Evolutionary conservation across 2,888 invertebrate genomes (phyloP).

Genomic region (Parasteatoda lunata): DNA sequence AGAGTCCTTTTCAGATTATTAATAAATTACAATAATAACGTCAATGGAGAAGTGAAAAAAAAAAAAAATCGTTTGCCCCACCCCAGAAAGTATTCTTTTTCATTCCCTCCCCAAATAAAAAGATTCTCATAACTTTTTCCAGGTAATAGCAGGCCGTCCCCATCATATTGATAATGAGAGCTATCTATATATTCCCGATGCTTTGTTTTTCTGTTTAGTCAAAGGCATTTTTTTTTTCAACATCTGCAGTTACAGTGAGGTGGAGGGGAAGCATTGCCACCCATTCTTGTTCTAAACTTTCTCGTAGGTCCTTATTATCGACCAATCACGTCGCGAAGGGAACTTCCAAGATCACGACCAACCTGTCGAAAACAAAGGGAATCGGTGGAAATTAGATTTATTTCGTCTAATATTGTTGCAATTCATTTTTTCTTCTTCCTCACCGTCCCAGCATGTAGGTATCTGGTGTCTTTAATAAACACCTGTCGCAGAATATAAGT

Average conservation of each 20-base stretch:
- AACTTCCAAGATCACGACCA: conserved; percentile 42
- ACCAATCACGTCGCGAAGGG: conserved; percentile 42
- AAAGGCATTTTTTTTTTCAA: conserved; percentile 23
- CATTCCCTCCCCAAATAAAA: background rate
- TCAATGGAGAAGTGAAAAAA: conserved; percentile 26
- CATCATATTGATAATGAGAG: conserved; percentile 9
- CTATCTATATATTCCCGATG: conserved; percentile 7
- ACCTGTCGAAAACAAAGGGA: conserved; percentile 33
- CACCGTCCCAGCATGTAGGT: background rate
- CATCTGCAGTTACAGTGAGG: conserved; percentile 43
- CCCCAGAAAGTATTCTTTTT: background rate
- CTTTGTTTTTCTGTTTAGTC: conserved; percentile 38
- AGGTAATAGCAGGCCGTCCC: conserved; percentile 50
- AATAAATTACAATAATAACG: conserved; percentile 62
- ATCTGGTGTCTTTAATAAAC: conserved; percentile 60
- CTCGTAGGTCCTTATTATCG: conserved; percentile 33
- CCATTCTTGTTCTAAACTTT: background rate
- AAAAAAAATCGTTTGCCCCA: conserved; percentile 8
- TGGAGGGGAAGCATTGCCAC: background rate
- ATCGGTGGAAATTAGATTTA: conserved; percentile 22
- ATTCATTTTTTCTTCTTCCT: conserved; percentile 14
- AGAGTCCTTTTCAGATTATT: conserved; percentile 50
- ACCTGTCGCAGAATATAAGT: conserved; percentile 47
- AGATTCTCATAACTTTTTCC: conserved; percentile 39
- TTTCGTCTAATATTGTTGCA: conserved; percentile 12